Percentiles rank a stretch among this genome's conserved stretches.
phyloP scores from a whole-genome alignment of 2,888 invertebrate genomes.

The Heteromyza rotundicornis region DNA sequence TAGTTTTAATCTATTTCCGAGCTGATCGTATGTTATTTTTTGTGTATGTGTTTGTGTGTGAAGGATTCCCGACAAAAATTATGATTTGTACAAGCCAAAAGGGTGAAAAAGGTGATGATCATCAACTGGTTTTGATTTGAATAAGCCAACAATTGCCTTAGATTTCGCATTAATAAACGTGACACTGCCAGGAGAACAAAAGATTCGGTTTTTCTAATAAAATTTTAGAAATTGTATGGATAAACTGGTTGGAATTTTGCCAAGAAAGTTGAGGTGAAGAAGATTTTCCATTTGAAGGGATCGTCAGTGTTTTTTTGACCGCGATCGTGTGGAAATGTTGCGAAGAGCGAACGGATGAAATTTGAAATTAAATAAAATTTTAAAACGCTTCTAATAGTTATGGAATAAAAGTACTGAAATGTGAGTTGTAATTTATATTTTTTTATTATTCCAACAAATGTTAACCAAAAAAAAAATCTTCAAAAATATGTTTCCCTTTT shows the following conservation, averaged over 20 bases:
- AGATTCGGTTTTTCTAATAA: conserved; percentile 20
- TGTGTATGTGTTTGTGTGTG: not conserved
- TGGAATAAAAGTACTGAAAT: too few relatives aligned
- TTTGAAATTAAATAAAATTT: not conserved
- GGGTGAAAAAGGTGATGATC: conserved; percentile 47
- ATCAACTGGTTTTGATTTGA: conserved; percentile 19
- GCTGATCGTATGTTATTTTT: not conserved
- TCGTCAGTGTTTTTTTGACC: conserved; percentile 41
- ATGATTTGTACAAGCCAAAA: conserved; percentile 38
- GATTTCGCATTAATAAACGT: not conserved
- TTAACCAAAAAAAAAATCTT: too few relatives aligned
- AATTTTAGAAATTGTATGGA: conserved; percentile 31
- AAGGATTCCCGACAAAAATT: conserved; percentile 16
- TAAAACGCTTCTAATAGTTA: too few relatives aligned
- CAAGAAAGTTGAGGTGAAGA: conserved; percentile 2
- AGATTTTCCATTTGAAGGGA: conserved; percentile 29
- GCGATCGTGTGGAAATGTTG: conserved; percentile 35
- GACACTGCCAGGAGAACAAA: conserved; percentile 33
- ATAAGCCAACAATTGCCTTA: not conserved
- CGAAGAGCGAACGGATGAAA: not conserved
- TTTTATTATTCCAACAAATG: too few relatives aligned
- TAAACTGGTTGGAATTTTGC: conserved; percentile 32
- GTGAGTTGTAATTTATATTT: too few relatives aligned
- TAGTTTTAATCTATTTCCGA: not conserved
- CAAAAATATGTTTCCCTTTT: too few relatives aligned